phyloP scores from a whole-genome alignment of 2,888 invertebrate genomes.

The Sepioteuthis lessoniana region DNA sequence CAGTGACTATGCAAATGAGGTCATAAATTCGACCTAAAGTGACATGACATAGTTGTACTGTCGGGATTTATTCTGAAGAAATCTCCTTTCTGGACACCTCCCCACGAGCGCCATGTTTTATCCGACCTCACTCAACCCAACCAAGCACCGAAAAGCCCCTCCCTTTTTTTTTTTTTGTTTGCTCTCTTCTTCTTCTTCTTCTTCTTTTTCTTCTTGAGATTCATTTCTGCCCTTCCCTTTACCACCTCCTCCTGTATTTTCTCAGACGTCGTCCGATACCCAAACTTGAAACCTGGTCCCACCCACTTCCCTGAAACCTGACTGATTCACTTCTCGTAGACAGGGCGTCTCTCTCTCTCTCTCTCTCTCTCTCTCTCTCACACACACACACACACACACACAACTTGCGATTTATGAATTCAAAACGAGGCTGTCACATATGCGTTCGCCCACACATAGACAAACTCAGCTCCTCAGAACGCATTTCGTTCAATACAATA shows the following conservation, averaged over 20 bases:
- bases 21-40: background rate
- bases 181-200: background rate
- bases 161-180: background rate
- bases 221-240: too few relatives aligned
- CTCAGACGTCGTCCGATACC: background rate
- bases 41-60: background rate
- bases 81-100: background rate
- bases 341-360: background rate
- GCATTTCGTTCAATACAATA: too few relatives aligned
- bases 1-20: background rate
- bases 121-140: background rate
- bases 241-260: background rate
- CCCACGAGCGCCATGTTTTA: background rate
- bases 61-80: background rate
- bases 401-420: background rate
- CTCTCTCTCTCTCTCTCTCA: background rate
- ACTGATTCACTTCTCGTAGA: background rate
- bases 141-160: background rate
- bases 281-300: background rate
- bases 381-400: background rate
- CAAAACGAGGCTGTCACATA: background rate
- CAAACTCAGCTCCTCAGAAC: too few relatives aligned
- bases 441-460: too few relatives aligned
- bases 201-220: too few relatives aligned
- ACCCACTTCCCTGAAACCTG: background rate